phyloP scores from a whole-genome alignment of 1,140 invertebrate species.

The Eumeta japonica region DNA sequence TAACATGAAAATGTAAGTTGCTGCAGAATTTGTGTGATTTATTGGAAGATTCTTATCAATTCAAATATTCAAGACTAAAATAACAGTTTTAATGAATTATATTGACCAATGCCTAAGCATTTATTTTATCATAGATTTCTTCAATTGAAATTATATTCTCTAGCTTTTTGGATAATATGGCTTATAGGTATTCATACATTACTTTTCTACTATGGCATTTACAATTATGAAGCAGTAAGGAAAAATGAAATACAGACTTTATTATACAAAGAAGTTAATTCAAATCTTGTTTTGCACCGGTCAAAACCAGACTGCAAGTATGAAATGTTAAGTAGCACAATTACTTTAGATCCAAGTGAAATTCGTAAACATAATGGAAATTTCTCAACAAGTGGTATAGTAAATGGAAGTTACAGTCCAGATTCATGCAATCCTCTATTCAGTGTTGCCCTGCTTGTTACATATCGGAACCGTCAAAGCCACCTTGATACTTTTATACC shows the following conservation, averaged over 20 bases:
- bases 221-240: conserved; percentile 29
- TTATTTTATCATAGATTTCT: conserved; percentile 18
- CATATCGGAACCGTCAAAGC: conserved; percentile 78
- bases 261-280: conserved; percentile 25
- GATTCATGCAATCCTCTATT: conserved; percentile 70
- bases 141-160: conserved; percentile 19
- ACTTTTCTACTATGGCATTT: conserved; percentile 23
- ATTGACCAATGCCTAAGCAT: conserved; percentile 40
- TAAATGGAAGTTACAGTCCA: conserved; percentile 69
- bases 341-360: conserved; percentile 19
- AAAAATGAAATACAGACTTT: conserved; percentile 17
- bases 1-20: too few species aligned
- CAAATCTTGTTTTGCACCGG: conserved; percentile 22
- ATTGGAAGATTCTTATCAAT: too few species aligned
- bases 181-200: too few species aligned
- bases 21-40: too few species aligned
- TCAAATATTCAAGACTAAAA: too few species aligned
- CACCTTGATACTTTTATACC: conserved; percentile 81
- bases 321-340: conserved; percentile 22
- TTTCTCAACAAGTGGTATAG: conserved; percentile 24
- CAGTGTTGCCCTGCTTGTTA: conserved; percentile 83
- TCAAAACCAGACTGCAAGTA: conserved; percentile 31
- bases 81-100: too few species aligned
- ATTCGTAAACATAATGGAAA: conserved; percentile 19
- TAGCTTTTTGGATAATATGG: conserved; percentile 15